Evolutionary conservation across 2,797 vertebrate species (phyloP), one percentile per base, ranked within the genome.

Genomic region (Eremophila alpestris): DNA sequence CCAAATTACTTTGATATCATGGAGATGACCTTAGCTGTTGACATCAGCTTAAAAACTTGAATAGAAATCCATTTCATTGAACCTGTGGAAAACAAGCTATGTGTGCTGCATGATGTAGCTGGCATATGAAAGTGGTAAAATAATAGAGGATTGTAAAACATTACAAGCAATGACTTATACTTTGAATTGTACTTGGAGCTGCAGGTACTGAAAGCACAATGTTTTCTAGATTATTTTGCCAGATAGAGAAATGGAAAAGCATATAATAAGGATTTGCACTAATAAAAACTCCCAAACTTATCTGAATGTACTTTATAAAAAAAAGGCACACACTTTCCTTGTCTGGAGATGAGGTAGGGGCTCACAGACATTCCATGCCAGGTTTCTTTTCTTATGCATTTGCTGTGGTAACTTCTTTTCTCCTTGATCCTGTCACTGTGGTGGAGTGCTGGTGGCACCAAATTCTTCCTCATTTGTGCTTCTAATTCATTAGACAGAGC

Each of bases 101-200:
- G 6, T 83, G 49, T 83, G n/a, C 10, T 29, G n/a, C 46, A 64
- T 46, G 75, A 80, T 51, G 16, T 62, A 78, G 18, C 36, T 6
- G 5, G 36, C 40, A 18, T 38, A 65, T 70, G 45, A 87, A 87
- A 76, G 52, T 75, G 54, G 22, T 87, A 80, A 96, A 95, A 89
- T 70, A 93, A 64, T 51, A 87, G 17, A 83, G 58, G 36, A 68
- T 7, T 87, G 54, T 89, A 93, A 94, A 95, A 92, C 16, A 52
- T 77, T 87, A 38, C 78, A 87, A 71, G 49, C 12, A 58, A 78
- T 43, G 60, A 64, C 64, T 94, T 93, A 49, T 54, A 64, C 38
- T 89, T 87, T 67, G 43, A 84, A 34, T 80, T 74, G 51, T 75
- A 55, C 36, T 85, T 74, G 71, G 62, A 80, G 29, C 46, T 75